Base-by-base conservation (phyloP, 2,888 invertebrate species). In the Dasypogon diadema region DNA sequence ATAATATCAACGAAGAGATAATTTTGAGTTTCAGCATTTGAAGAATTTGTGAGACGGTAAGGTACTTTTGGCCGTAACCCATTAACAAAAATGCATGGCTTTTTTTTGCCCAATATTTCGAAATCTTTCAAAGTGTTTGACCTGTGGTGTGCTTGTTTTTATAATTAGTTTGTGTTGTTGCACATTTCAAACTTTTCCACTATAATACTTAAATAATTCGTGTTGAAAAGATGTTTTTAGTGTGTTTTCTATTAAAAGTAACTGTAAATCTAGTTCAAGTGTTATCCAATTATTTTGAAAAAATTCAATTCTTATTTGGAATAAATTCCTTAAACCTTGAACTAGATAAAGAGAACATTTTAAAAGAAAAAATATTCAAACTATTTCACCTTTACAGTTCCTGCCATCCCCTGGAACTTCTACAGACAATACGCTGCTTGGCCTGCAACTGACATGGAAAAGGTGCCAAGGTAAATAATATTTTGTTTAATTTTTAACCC, bases 381-480 rank as follows among this genome's bases (percentile, higher is more conserved):
- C 34, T 21, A 24, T n/a, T 48, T 72, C 58, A 24, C 24, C n/a
- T 18, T 84, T 84, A 78, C 82, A 85, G 85, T 81, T 82, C 78
- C 82, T 82, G 85, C 85, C 82, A 82, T 85, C 85, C 85, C 85
- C 79, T 85, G 85, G 85, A 81, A 84, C 81, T 81, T 83, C 80
- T 84, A 85, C 82, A 75, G 85, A 84, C 81, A 84, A 81, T 81
- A 82, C 81, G 77, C 84, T 82, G 77, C 83, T 85, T 55, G 83
- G 84, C 79, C 83, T 85, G 75, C 82, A 84, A 76, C 82, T 84
- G 82, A 82, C 82, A 79, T 83, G 83, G 80, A 82, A 81, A 79
- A 82, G 80, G 81, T 85, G 85, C 82, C 85, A 80, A 83, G 82
- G 85, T 85, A 79, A 81, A 81, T 77, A 21, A 63, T 34, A 42